A percentile compares a stretch with the other conserved stretches of the same genome.
These are phyloP conservation scores for Paracentrotus lividus DNA, from an alignment of 53 echinoderm and acorn worm genomes.

Conservation along the genomic window DNA sequence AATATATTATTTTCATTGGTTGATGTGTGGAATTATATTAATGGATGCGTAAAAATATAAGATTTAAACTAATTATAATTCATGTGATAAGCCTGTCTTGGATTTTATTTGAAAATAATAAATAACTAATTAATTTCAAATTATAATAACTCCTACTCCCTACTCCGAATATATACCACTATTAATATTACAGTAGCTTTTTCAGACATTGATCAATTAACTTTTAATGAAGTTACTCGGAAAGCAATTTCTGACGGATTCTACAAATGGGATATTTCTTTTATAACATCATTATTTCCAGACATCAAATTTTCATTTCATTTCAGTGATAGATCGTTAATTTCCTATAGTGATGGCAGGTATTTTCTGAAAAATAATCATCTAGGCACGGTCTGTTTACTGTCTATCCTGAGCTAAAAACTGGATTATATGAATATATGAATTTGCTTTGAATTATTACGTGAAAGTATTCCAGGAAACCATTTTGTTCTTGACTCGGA, in stretches of 20 bases:
- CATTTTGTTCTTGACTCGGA: no score
- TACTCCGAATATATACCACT: background rate
- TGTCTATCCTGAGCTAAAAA: background rate
- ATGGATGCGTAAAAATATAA: no score
- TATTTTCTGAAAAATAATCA: background rate
- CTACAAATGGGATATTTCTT: no score
- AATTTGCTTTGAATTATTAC: no score
- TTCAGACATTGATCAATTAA: background rate
- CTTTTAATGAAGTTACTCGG: background rate
- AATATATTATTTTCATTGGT: no score
- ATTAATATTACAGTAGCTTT: background rate
- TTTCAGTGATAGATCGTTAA: background rate
- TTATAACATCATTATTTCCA: background rate
- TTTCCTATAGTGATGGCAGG: background rate
- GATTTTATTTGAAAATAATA: background rate
- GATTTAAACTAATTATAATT: no score
- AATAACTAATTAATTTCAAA: background rate
- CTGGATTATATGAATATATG: no score
- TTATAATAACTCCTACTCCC: background rate
- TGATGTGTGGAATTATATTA: no score
- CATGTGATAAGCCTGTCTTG: no score
- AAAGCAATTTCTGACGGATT: background rate
- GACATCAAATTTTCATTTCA: background rate
- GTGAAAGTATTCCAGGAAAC: no score
- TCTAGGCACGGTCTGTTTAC: background rate